A percentile compares a stretch with the other conserved stretches of the same genome.
Evolutionary conservation across 2,797 vertebrate species (phyloP).

Genomic region (Acrossocheilus wenchowensis): DNA sequence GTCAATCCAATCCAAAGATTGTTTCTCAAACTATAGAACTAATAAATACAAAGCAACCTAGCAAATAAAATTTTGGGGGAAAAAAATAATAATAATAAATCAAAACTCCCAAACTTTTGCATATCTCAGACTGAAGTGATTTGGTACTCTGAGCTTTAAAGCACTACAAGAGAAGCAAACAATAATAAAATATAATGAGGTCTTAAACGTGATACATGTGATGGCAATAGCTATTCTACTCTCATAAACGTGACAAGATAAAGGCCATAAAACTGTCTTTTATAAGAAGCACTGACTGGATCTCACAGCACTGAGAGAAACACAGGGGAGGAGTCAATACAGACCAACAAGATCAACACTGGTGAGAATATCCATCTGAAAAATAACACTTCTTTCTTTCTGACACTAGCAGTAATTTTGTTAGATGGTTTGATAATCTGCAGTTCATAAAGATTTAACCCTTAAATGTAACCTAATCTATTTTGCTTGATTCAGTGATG

Average conservation of each 20-base stretch:
- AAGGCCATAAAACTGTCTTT: not conserved
- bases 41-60: too few relatives aligned
- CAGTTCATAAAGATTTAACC: not conserved
- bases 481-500: not conserved
- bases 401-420: not conserved
- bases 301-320: slow-evolving; percentile 1
- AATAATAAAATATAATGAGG: not conserved
- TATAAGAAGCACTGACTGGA: slow-evolving; percentile 9
- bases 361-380: slow-evolving; percentile 9
- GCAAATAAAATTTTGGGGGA: too few relatives aligned
- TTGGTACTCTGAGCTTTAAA: not conserved
- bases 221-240: not conserved
- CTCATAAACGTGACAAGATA: not conserved
- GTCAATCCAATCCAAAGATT: too few relatives aligned
- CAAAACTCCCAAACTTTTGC: not conserved
- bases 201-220: not conserved
- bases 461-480: not conserved
- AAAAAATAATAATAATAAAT: not conserved
- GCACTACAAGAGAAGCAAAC: not conserved
- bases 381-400: not conserved
- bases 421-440: not conserved
- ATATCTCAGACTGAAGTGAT: not conserved
- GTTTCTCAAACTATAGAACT: too few relatives aligned
- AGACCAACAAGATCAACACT: not conserved
- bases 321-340: not conserved